phyloP scores from a whole-genome alignment of 2,113 vertebrate genomes.

The Ptyas mucosa region DNA sequence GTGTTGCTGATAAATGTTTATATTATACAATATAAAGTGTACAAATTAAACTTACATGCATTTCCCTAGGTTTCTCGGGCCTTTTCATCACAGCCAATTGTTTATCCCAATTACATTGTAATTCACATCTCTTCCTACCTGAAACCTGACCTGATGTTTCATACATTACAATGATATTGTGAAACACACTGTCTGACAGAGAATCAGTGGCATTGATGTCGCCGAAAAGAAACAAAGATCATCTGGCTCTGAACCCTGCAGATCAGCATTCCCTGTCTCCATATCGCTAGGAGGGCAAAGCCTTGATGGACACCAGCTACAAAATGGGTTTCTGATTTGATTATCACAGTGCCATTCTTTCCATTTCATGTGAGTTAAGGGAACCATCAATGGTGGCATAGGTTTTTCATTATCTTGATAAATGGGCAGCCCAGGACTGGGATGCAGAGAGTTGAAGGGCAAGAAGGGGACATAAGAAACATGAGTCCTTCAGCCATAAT shows the following conservation, averaged over 20 bases:
- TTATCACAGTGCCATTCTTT: background rate
- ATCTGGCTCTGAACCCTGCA: background rate
- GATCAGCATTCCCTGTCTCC: background rate
- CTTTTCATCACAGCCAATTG: background rate
- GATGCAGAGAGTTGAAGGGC: background rate
- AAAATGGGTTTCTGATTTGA: background rate
- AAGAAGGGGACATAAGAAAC: background rate
- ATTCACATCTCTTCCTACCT: background rate
- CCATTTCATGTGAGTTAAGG: background rate
- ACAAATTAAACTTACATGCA: background rate
- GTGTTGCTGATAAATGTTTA: background rate
- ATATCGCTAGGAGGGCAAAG: background rate
- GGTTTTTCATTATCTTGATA: background rate
- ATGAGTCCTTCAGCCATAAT: background rate
- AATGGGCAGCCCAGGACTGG: background rate
- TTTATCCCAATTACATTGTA: background rate
- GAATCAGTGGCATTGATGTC: background rate
- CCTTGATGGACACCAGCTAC: background rate
- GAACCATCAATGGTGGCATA: background rate
- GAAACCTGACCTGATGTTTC: background rate
- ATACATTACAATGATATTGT: background rate
- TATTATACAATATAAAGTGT: background rate
- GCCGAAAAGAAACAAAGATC: background rate
- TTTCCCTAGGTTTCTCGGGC: background rate
- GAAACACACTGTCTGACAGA: background rate